phyloP scores from a whole-genome alignment of 2,888 invertebrate species.

The Lepidonotus clava region DNA sequence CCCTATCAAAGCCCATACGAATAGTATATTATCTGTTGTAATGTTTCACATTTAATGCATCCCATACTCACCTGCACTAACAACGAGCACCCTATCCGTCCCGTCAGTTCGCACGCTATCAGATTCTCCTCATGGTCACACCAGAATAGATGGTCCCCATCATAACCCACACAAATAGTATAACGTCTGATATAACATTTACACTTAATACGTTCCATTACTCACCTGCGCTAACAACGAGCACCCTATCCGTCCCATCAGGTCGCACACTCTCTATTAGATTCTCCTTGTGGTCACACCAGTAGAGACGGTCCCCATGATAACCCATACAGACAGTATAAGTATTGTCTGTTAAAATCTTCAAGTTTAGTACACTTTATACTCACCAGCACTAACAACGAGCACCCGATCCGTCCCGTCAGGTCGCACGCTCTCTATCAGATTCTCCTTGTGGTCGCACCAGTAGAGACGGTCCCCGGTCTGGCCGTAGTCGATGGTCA shows the following conservation, averaged over 20 bases:
- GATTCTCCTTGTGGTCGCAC: conserved; percentile 91
- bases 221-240: conserved; percentile 68
- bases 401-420: conserved; percentile 76
- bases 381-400: conserved; percentile 67
- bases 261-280: conserved; percentile 76
- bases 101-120: conserved; percentile 78
- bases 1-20: no score
- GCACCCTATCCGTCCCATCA: conserved; percentile 75
- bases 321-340: no score
- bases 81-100: conserved; percentile 71
- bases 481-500: conserved; percentile 88
- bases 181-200: no score
- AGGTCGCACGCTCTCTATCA: conserved; percentile 76
- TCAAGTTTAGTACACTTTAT: no score
- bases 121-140: conserved; percentile 89
- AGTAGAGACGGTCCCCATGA: conserved; percentile 94
- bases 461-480: conserved; percentile 93
- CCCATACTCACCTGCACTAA: conserved; percentile 65
- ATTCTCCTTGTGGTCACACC: conserved; percentile 92
- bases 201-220: no score
- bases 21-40: no score
- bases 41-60: no score
- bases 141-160: conserved; percentile 97
- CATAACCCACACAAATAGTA: no score
- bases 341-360: no score